Percentiles rank a stretch among this genome's conserved stretches.
Conservation (phyloP, 2,888 invertebrate species). For the Choristoneura rosaceana region DNA sequence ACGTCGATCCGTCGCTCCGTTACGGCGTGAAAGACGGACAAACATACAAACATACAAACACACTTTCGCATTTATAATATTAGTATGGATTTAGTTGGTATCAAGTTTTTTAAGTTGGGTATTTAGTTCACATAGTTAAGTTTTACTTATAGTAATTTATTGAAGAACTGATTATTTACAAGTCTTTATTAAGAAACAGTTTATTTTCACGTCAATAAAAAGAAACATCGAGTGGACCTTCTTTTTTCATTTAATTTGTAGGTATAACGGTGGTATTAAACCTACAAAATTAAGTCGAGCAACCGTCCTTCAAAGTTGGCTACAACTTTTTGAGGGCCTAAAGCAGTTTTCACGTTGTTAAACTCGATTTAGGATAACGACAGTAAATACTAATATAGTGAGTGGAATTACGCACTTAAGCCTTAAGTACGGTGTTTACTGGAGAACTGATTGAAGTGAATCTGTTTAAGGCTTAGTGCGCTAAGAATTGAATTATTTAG, state of each 20-base stretch:
- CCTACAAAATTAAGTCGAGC: conserved; percentile 16
- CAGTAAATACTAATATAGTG: neutral
- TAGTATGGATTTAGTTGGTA: too few species aligned
- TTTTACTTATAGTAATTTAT: neutral
- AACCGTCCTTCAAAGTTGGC: conserved; percentile 20
- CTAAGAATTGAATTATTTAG: neutral
- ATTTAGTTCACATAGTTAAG: neutral
- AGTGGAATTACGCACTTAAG: conserved; percentile 1
- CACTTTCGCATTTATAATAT: too few species aligned
- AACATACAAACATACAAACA: too few species aligned
- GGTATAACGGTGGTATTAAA: neutral
- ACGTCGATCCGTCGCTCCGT: too few species aligned
- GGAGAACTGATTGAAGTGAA: neutral
- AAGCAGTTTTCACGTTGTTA: conserved; percentile 8
- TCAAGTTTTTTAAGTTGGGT: too few species aligned
- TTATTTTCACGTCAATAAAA: neutral
- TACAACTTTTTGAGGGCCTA: conserved; percentile 22
- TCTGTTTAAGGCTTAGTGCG: neutral
- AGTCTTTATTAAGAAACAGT: too few species aligned
- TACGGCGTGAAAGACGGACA: too few species aligned
- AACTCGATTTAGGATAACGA: conserved; percentile 1
- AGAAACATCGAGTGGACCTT: neutral
- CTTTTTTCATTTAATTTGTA: neutral
- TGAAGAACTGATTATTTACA: too few species aligned
- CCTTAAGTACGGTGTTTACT: conserved; percentile 3